Base-by-base conservation (phyloP, 2,888 invertebrate genomes). In the Andrena dorsata region DNA sequence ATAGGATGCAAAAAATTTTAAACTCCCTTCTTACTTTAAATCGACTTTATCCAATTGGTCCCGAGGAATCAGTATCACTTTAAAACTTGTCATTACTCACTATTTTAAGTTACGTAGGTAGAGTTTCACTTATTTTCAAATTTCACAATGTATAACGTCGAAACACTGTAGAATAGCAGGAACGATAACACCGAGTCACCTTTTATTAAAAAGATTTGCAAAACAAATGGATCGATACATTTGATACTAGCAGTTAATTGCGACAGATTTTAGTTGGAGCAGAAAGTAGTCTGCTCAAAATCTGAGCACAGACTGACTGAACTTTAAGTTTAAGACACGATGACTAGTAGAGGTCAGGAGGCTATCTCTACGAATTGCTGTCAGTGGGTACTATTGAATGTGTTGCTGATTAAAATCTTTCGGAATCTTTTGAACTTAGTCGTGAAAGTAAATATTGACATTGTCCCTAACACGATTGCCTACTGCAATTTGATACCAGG, bases 61-160 rank as follows among this genome's bases (percentile, higher is more conserved):
- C 13, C 83, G 86, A 6, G 92, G 88, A 70, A 93, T 89, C 64
- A 92, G 88, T 32, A 93, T 90, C 47, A 91, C 82, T 89, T 90
- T 91, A 63, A 90, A 92, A 53, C 83, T 41, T 60, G 90, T 77
- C 93, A 93, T 93, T 84, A 79, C 78, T 47, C 8, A 26, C 28
- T 58, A 69, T 28, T 56, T 66, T 58, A 1, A 26, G 53, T 47
- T 60, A 16, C 30, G 23, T 49, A 1, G 23, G 2, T 49, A 53
- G 65, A 30, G 1, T 7, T 51, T 35, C 2, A 26, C 66, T 64
- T 41, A 53, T 30, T 66, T 20, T 16, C 41, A 56, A 13, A 23
- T 3, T 65, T 58, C 63, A 13, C 28, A 35, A 20, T 16, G 6
- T n/a, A 13, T n/a, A 56, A 47, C 20, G 13, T n/a, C 13, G 10